Evolutionary conservation across 2,113 vertebrate genomes (phyloP).

Genomic region (Otis tarda): DNA sequence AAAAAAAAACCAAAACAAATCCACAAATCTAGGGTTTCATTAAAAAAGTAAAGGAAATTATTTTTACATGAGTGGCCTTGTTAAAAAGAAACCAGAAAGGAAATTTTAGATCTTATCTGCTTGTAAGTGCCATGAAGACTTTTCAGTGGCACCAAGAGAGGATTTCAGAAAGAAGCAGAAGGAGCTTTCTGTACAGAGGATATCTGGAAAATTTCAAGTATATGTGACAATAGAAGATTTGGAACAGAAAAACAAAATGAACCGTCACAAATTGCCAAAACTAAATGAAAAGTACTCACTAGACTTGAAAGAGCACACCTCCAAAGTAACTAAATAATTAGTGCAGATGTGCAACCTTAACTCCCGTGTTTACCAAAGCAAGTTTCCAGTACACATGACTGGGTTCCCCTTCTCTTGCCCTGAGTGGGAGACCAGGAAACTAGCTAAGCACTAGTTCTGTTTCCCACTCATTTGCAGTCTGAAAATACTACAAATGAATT

Average conservation of each 20-base stretch:
- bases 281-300: not conserved
- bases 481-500: not conserved
- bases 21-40: not conserved
- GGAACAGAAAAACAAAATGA: not conserved
- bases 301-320: not conserved
- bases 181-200: not conserved
- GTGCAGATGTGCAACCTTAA: not conserved
- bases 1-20: not conserved
- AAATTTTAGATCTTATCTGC: not conserved
- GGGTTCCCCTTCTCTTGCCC: not conserved
- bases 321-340: not conserved
- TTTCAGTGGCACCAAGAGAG: not conserved
- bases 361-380: not conserved
- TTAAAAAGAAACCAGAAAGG: not conserved
- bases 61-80: not conserved
- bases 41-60: not conserved
- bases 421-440: not conserved
- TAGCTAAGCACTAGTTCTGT: not conserved
- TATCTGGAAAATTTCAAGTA: not conserved
- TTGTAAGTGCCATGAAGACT: not conserved
- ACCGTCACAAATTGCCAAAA: not conserved
- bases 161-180: not conserved
- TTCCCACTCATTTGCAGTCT: not conserved
- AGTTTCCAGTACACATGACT: not conserved
- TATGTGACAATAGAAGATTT: not conserved